Percentiles rank a stretch among this genome's conserved stretches.
Conservation (phyloP, 1,140 invertebrate species). For the Cardiocondyla obscurior region DNA sequence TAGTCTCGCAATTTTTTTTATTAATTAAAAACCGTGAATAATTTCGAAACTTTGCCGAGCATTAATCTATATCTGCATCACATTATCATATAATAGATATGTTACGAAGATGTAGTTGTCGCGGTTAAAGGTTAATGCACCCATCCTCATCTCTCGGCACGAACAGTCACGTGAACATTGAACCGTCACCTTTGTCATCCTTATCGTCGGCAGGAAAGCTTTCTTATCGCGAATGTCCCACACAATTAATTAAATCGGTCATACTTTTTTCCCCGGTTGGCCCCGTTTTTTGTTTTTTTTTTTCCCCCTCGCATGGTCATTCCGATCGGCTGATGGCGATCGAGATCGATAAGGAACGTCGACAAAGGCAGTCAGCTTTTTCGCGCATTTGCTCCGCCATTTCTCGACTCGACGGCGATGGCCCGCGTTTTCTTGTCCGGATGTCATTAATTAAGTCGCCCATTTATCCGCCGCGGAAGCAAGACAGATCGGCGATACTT, state of each 20-base stretch:
- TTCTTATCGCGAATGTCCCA: conserved; percentile 8
- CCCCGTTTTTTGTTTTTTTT: conserved; percentile 24
- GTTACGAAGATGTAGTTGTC: background rate
- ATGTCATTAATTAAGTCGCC: conserved; percentile 55
- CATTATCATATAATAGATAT: background rate
- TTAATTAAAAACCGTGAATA: no score
- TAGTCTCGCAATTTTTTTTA: no score
- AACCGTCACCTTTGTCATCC: conserved; percentile 17
- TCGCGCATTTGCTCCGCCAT: conserved; percentile 33
- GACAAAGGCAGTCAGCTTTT: conserved; percentile 34
- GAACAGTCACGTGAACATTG: conserved; percentile 15
- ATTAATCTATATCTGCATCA: background rate
- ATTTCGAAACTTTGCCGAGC: background rate
- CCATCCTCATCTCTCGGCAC: conserved; percentile 10
- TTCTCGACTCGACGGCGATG: conserved; percentile 8
- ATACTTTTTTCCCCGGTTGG: background rate
- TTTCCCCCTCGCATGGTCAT: conserved; percentile 11
- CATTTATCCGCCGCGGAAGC: conserved; percentile 35
- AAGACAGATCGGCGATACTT: conserved; percentile 41
- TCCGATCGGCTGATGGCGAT: conserved; percentile 51
- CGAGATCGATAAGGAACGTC: conserved; percentile 47
- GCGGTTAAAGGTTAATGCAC: conserved; percentile 4
- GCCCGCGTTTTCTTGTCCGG: conserved; percentile 37
- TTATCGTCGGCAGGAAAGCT: background rate
- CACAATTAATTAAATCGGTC: conserved; percentile 48